Percentiles rank a stretch among this genome's conserved stretches.
Evolutionary conservation across 2,797 vertebrate species (phyloP).

Genomic region (Sternotherus odoratus): DNA sequence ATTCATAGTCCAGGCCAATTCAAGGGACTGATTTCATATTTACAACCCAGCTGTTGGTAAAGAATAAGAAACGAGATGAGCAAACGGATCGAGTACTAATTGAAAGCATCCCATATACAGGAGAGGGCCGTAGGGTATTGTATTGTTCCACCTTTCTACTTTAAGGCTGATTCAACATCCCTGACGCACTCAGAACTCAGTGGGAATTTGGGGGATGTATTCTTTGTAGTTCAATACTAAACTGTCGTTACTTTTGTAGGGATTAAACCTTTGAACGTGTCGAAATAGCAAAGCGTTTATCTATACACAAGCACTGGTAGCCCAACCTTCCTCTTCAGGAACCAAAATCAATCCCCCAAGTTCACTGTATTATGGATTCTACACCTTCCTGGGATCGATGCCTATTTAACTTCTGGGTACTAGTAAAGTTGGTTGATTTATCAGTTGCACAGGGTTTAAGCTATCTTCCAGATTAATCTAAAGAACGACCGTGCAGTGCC

Average conservation of each 20-base stretch:
- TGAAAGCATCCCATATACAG: background rate
- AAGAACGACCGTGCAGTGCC: background rate
- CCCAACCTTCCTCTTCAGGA: background rate
- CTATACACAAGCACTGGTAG: background rate
- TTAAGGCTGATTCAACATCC: background rate
- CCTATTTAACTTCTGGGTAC: background rate
- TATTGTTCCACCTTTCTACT: background rate
- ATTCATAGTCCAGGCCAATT: background rate
- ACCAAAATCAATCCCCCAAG: too few relatives aligned
- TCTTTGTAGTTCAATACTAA: background rate
- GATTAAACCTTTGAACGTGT: background rate
- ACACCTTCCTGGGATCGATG: background rate
- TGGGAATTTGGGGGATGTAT: background rate
- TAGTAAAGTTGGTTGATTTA: slow-evolving; percentile 26
- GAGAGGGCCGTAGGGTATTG: background rate
- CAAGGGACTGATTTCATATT: background rate
- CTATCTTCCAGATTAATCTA: background rate
- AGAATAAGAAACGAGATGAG: background rate
- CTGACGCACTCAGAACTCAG: background rate
- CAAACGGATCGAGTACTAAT: background rate
- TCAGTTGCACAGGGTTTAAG: slow-evolving; percentile 30
- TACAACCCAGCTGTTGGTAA: background rate
- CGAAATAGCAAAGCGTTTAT: background rate
- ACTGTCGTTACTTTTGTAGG: background rate
- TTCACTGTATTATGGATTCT: background rate